Evolutionary conservation across 2,113 vertebrate species (phyloP).

Genomic region (Anseranas semipalmata): DNA sequence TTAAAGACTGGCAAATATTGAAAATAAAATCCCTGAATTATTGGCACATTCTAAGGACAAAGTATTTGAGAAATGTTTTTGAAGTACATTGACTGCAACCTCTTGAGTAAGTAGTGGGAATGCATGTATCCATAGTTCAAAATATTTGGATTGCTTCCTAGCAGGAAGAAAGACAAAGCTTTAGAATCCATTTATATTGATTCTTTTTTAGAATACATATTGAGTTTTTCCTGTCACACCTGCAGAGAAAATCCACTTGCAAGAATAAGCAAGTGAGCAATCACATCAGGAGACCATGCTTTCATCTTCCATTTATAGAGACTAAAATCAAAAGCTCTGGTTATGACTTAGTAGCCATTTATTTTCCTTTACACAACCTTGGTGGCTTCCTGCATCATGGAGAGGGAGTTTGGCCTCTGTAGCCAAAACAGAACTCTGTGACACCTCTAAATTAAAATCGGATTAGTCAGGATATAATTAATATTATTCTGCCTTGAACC

Average conservation of each 20-base stretch:
- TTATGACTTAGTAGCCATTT: neutral
- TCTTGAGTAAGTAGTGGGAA: neutral
- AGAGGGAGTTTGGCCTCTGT: neutral
- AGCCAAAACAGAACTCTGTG: neutral
- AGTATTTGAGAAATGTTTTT: neutral
- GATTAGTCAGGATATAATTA: neutral
- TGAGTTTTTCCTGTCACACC: neutral
- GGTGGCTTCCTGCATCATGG: neutral
- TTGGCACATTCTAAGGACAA: neutral
- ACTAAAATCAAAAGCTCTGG: neutral
- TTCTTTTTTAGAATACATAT: neutral
- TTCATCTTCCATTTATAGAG: neutral
- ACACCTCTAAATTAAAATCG: neutral
- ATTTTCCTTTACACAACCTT: neutral
- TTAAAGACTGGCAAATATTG: neutral
- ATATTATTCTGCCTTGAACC: neutral
- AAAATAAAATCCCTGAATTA: neutral
- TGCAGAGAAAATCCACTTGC: neutral
- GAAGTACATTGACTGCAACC: neutral
- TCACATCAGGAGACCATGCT: neutral
- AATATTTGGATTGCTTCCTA: neutral
- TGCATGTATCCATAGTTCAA: neutral
- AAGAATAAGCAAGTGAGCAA: neutral
- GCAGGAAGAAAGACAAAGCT: neutral
- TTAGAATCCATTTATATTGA: constrained; percentile 5